Conservation (phyloP, 1,140 invertebrate species). For the Sipha flava region DNA sequence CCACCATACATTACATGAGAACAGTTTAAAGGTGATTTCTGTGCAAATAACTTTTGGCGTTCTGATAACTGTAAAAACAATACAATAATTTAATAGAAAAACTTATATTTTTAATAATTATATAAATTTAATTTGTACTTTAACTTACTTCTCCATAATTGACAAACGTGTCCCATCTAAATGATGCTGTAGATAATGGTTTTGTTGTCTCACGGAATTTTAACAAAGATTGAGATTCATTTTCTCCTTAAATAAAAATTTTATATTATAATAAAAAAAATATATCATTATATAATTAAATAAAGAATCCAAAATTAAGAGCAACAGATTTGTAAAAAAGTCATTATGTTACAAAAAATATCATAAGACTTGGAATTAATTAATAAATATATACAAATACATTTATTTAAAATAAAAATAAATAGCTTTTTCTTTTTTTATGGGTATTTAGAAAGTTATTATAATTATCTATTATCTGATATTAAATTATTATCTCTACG, state of each 20-base stretch:
- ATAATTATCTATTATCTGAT: too few species aligned
- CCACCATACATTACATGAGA: constrained; percentile 23
- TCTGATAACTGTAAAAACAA: constrained; percentile 5
- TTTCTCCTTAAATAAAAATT: background rate
- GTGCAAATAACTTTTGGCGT: constrained; percentile 16
- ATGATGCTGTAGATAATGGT: background rate
- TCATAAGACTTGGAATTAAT: too few species aligned
- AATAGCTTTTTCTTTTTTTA: too few species aligned
- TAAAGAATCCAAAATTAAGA: too few species aligned
- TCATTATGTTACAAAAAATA: too few species aligned
- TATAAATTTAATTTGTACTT: too few species aligned
- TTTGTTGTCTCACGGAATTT: background rate
- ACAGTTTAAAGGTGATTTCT: constrained; percentile 15
- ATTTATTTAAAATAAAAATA: too few species aligned
- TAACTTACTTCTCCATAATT: constrained; percentile 17
- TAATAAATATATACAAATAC: too few species aligned
- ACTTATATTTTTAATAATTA: too few species aligned
- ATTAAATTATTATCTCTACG: too few species aligned
- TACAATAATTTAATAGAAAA: background rate
- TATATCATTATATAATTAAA: background rate
- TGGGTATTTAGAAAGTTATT: too few species aligned
- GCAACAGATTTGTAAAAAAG: too few species aligned
- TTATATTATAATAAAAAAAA: background rate
- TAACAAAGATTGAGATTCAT: background rate
- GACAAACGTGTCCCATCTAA: constrained; percentile 28